phyloP scores from a whole-genome alignment of 2,113 vertebrate species.

The Cygnus buccinator region DNA sequence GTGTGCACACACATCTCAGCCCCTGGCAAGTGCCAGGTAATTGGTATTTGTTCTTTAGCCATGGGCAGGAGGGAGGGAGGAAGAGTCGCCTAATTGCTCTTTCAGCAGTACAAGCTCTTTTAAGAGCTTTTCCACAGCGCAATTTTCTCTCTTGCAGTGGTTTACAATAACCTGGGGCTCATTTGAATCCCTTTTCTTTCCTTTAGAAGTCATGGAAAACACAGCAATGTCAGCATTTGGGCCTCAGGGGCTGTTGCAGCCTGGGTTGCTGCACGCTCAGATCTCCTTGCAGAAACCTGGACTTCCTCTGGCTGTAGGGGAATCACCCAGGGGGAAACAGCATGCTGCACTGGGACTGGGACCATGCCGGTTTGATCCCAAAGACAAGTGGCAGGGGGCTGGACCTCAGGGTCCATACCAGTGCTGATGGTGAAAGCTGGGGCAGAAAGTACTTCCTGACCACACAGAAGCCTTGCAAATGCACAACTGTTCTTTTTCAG shows the following conservation, averaged over 20 bases:
- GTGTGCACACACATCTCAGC: neutral
- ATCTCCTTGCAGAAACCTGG: neutral
- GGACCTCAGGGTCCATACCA: no score
- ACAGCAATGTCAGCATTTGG: neutral
- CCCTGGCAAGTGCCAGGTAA: neutral
- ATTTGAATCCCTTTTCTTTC: neutral
- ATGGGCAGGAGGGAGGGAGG: neutral
- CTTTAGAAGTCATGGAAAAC: neutral
- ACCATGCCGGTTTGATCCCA: neutral
- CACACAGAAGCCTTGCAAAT: rapidly evolving
- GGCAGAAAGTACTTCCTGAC: neutral
- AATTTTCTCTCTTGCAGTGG: neutral
- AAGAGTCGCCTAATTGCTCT: neutral
- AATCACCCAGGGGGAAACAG: rapidly evolving
- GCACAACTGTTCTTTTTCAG: neutral
- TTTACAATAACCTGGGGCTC: neutral
- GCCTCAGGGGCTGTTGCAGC: neutral
- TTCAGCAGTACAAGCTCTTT: neutral
- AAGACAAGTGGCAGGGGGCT: neutral
- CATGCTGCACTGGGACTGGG: rapidly evolving
- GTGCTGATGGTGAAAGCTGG: neutral
- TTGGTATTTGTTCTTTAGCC: neutral
- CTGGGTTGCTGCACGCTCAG: rapidly evolving
- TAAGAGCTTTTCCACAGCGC: neutral
- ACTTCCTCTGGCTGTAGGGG: neutral